phyloP scores from a whole-genome alignment of 1,140 invertebrate species.

The Samia ricini region DNA sequence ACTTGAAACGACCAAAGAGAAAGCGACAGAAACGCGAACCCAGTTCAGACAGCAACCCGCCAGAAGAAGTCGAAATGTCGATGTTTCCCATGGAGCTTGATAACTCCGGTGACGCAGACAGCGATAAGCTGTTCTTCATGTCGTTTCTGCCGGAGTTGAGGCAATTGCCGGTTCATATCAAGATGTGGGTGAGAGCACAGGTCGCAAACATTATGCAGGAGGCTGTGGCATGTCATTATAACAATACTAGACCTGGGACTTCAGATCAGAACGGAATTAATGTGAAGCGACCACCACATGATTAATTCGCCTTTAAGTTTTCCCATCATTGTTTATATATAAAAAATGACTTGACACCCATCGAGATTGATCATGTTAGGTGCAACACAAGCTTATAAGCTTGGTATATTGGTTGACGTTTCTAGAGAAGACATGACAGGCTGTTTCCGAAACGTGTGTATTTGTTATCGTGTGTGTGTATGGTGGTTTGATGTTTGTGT shows the following conservation, averaged over 20 bases:
- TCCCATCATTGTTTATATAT: no score
- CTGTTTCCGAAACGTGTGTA: no score
- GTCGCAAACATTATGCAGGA: constrained; percentile 67
- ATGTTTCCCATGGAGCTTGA: constrained; percentile 39
- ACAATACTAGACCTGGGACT: constrained; percentile 31
- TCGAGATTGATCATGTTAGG: no score
- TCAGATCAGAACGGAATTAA: constrained; percentile 19
- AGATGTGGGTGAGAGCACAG: constrained; percentile 67
- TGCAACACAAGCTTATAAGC: no score
- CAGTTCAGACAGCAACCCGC: constrained; percentile 27
- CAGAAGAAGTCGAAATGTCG: constrained; percentile 51
- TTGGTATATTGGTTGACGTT: no score
- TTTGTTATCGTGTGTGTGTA: no score
- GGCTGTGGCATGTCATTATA: constrained; percentile 52
- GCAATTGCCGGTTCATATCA: constrained; percentile 56
- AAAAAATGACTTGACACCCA: no score
- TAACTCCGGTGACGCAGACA: constrained; percentile 41
- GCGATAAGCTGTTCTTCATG: constrained; percentile 57
- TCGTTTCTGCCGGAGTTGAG: constrained; percentile 65
- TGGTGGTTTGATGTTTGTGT: no score
- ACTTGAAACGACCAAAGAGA: constrained; percentile 31
- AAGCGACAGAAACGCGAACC: constrained; percentile 29
- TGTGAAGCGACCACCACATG: constrained; percentile 34
- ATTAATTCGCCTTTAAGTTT: not conserved
- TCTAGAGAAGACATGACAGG: no score